Percentiles rank a stretch among this genome's conserved stretches.
phyloP scores from a whole-genome alignment of 2,888 invertebrate species.

The Cacoxenus indagator region DNA sequence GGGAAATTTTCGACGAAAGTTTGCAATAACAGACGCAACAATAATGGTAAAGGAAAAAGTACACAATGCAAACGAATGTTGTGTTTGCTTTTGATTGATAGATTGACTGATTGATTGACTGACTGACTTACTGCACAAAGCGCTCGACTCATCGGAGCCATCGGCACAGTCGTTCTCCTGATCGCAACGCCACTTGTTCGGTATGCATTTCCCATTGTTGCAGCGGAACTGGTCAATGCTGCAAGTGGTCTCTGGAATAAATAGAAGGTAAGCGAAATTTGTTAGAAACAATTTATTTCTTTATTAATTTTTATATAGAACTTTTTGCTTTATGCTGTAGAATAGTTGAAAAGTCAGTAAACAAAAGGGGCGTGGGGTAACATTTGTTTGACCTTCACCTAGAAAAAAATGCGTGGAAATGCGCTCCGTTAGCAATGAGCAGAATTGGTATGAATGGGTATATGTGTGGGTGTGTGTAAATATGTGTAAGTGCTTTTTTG shows the following conservation, averaged over 20 bases:
- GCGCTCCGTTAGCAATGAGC: slow-evolving; percentile 22
- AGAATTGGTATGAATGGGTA: slow-evolving; percentile 3
- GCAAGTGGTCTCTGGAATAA: slow-evolving; percentile 79
- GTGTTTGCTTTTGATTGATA: background rate
- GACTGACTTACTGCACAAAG: slow-evolving; percentile 83
- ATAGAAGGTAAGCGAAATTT: background rate
- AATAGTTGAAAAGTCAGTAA: background rate
- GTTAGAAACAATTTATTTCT: background rate
- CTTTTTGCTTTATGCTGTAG: background rate
- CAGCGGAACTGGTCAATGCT: slow-evolving; percentile 83
- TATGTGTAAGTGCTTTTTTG: background rate
- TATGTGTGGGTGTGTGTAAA: slow-evolving; percentile 18
- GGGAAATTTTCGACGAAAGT: slow-evolving; percentile 20
- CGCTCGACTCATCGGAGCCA: slow-evolving; percentile 83
- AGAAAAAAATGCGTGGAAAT: slow-evolving; percentile 44
- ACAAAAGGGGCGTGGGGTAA: background rate
- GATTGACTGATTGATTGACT: too few relatives aligned
- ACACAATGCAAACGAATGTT: background rate
- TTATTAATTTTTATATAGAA: background rate
- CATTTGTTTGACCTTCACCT: slow-evolving; percentile 30
- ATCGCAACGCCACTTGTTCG: slow-evolving; percentile 87
- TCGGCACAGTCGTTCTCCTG: slow-evolving; percentile 82
- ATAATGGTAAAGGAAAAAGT: slow-evolving; percentile 16
- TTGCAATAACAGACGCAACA: slow-evolving; percentile 24
- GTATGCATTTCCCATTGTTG: slow-evolving; percentile 80